Base-by-base conservation (phyloP, 2,113 vertebrate species). In the Balaeniceps rex region DNA sequence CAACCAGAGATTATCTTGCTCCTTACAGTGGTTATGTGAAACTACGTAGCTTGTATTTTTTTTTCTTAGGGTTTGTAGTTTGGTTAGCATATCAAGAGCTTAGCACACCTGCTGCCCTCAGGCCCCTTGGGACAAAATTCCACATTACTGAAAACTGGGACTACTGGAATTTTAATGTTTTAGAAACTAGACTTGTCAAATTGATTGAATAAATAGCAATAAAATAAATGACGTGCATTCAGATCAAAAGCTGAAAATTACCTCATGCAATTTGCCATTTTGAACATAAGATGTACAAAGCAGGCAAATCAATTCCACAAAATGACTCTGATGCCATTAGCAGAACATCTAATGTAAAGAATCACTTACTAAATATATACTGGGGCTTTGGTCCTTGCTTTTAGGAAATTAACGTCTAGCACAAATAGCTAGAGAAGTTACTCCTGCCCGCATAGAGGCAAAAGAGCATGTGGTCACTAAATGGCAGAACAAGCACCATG, bases 401-500 rank as follows among this genome's bases (percentile, higher is more conserved):
- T 86, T 77, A 36, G 82, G 42, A 75, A 88, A 49, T 9, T 14
- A 75, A 11, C 9, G 26, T 46, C 34, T 64, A 81, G 34, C 71
- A 61, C n/a, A 83, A 68, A 91, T 40, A 54, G 16, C 22, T 52
- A 22, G 52, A 84, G 26, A 68, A 71, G 47, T 69, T 85, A 34
- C 25, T 60, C 1, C 6, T 75, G 75, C 46, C 22, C 2, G 1
- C 28, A 8, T 2, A 17, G 49, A 90, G 64, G 40, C 31, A 55
- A 64, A 68, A 68, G 1, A 69, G 28, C 49, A 29, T 0, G 0
- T 10, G 52, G 61, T 36, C 33, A 54, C 25, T 29, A 25, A 54
- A 68, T 2, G 23, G 52, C 52, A 33, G 42, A 76, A 51, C 22
- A 85, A 63, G 52, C 40, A 80, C 13, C 71, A 52, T 5, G 68